Evolutionary conservation across 2,113 vertebrate genomes (phyloP), one percentile per base, ranked within the genome.

Genomic region (Bujurquina vittata): DNA sequence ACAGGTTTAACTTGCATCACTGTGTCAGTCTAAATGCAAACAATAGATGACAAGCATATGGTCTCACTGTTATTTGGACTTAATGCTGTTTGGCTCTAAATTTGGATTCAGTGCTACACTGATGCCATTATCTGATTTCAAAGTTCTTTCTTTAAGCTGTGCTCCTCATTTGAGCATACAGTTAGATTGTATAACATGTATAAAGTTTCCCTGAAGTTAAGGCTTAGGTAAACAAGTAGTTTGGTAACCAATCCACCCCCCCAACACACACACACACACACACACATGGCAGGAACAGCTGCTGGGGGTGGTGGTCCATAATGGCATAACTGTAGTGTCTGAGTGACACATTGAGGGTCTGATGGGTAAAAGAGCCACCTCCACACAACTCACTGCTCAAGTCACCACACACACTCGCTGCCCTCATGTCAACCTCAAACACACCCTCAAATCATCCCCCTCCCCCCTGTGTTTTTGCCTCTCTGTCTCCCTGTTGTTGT

Each of bases 271-370:
- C 63, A 76, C 79, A 65, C 74, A 86, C 78, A 79, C 84, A 75
- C 54, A 72, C 76, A 63, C 12, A 43, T 77, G 80, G 84, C 88
- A 89, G 93, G 79, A 86, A 87, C 93, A 94, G 92, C 93, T 94
- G 92, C 84, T 60, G 84, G 56, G 87, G 73, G 55, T 58, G 62
- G 82, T 22, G 12, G 74, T 84, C 79, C 89, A 87, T 91, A 91
- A 93, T 87, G 91, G 87, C 90, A 88, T 92, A 87, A 80, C 92
- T 94, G 83, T 84, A 87, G 90, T 89, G 88, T 85, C 67, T 94
- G 92, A 91, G 84, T 92, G 94, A 91, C 92, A 89, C 85, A 86
- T 91, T 91, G 79, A 83, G 73, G 91, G 74, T 77, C 87, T 87
- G 90, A 87, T 81, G 90, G 84, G 91, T 93, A 92, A 55, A 80